These are phyloP conservation scores for Zapornia atra DNA, from an alignment of 2,113 vertebrate species.

Conservation along the genomic window DNA sequence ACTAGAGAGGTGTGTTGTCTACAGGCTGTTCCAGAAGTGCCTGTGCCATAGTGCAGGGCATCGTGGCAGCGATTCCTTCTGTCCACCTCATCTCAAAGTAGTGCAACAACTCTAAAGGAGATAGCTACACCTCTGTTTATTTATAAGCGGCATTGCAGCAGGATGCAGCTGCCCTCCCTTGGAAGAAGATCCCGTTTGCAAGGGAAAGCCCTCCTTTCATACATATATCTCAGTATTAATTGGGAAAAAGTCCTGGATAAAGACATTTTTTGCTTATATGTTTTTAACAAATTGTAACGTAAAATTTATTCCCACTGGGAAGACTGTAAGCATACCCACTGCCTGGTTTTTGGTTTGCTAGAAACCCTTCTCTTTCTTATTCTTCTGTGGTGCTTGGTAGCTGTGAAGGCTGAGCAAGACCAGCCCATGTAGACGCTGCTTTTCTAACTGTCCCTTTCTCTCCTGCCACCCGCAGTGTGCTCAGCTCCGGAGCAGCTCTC, in stretches of 20 bases:
- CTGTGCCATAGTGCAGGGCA: neutral
- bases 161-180: neutral
- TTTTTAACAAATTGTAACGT: neutral
- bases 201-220: neutral
- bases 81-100: neutral
- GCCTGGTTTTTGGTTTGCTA: neutral
- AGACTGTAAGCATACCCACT: fast-evolving
- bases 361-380: neutral
- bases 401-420: neutral
- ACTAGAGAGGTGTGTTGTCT: too few relatives aligned
- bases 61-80: neutral
- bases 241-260: neutral
- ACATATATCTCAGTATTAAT: neutral
- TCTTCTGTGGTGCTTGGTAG: too few relatives aligned
- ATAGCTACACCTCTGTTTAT: neutral
- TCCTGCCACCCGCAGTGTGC: neutral
- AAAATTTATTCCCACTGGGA: neutral
- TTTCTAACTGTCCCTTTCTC: neutral
- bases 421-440: neutral
- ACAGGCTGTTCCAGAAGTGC: neutral
- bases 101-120: neutral
- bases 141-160: neutral
- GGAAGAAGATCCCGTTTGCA: neutral
- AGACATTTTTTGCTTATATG: neutral
- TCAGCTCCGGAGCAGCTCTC: too few relatives aligned